Conservation (phyloP, 2,888 invertebrate genomes). For the Notocelia uddmanniana region DNA sequence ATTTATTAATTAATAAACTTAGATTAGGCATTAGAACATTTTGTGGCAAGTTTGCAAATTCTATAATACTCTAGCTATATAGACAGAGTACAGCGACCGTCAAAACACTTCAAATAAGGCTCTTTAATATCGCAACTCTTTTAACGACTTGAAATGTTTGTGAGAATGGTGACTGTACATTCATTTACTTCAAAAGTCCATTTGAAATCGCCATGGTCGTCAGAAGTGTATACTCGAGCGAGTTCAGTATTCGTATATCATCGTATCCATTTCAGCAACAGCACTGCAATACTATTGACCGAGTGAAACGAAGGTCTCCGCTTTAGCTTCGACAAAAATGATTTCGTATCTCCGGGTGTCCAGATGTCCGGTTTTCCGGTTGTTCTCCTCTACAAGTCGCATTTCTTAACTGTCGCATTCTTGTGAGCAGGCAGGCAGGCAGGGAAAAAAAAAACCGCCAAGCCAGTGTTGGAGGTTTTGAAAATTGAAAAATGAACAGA, state of each 20-base stretch:
- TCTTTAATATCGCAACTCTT: not conserved
- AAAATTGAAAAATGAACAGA: too few species aligned
- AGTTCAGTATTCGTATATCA: too few species aligned
- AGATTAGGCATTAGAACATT: slow-evolving; percentile 8
- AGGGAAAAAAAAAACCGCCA: too few species aligned
- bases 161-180: slow-evolving; percentile 4
- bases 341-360: too few species aligned
- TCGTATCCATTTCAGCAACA: not conserved
- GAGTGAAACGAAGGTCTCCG: too few species aligned
- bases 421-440: too few species aligned
- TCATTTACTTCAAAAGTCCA: slow-evolving; percentile 5
- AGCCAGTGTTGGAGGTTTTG: too few species aligned
- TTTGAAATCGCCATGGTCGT: slow-evolving; percentile 17
- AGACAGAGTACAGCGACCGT: not conserved
- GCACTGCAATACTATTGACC: not conserved
- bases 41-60: slow-evolving; percentile 23
- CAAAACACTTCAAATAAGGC: not conserved
- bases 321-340: too few species aligned
- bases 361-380: too few species aligned
- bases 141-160: not conserved
- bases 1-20: slow-evolving; percentile 11
- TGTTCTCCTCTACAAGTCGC: too few species aligned
- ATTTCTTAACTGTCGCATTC: too few species aligned
- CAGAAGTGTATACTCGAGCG: too few species aligned
- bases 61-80: not conserved